Conservation (phyloP, 2,888 invertebrate species). For the Zygothrica quintamaculata region DNA sequence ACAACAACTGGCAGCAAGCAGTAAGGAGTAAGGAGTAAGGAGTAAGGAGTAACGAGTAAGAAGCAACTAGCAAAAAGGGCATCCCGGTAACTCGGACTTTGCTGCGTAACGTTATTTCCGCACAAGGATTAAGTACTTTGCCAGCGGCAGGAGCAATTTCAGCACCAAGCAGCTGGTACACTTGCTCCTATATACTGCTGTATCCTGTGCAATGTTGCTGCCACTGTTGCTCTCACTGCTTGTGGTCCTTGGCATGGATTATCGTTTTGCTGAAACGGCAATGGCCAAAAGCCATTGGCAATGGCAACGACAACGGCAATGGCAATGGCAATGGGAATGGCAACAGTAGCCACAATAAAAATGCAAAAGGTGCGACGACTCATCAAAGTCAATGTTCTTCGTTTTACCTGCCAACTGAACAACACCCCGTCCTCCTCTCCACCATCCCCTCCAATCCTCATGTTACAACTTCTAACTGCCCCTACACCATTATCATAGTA, state of each 20-base stretch:
- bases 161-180: conserved; percentile 5
- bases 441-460: neutral
- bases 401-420: conserved; percentile 7
- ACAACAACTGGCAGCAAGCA: conserved; percentile 8
- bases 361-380: conserved; percentile 63
- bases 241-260: conserved; percentile 30
- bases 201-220: no score
- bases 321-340: conserved; percentile 29
- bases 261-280: conserved; percentile 54
- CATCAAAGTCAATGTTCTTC: conserved; percentile 42
- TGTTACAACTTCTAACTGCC: neutral
- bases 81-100: conserved; percentile 30
- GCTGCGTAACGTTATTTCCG: conserved; percentile 67
- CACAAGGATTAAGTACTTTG: conserved; percentile 69
- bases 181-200: no score
- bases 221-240: conserved; percentile 1
- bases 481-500: neutral
- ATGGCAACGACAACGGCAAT: no score
- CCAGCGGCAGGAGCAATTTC: conserved; percentile 38
- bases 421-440: neutral
- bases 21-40: neutral
- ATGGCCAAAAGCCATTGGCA: conserved; percentile 22
- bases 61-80: conserved; percentile 22
- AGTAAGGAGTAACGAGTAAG: conserved; percentile 8
- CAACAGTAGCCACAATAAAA: conserved; percentile 55